phyloP scores from a whole-genome alignment of 2,888 invertebrate species.

The Bruchidius siliquastri region DNA sequence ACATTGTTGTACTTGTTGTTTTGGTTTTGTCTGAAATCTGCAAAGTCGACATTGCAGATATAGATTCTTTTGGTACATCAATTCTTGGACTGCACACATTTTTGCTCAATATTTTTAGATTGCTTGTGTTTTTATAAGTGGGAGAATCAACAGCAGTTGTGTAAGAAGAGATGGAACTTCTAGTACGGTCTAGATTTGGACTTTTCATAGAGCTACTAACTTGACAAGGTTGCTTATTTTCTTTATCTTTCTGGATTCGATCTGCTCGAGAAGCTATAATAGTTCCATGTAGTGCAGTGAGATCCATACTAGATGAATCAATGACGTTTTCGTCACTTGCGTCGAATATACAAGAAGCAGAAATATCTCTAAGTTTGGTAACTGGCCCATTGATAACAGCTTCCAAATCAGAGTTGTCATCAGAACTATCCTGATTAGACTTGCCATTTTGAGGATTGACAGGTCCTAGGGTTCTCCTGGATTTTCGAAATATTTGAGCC shows the following conservation, averaged over 20 bases:
- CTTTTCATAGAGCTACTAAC: too few species aligned
- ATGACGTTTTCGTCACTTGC: background rate
- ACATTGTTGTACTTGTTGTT: conserved; percentile 13
- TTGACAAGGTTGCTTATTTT: background rate
- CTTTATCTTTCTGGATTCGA: background rate
- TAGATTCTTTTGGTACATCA: background rate
- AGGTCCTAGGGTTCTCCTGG: background rate
- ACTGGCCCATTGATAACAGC: conserved; percentile 12
- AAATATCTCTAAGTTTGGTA: background rate
- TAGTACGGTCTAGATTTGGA: background rate
- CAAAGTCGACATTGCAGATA: conserved; percentile 11
- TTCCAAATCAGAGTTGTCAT: conserved; percentile 25
- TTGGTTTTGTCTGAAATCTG: conserved; percentile 5
- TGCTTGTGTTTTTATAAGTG: background rate
- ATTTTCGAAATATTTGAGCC: conserved; percentile 7
- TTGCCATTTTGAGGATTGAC: background rate
- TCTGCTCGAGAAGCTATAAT: background rate
- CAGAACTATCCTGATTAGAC: conserved; percentile 1
- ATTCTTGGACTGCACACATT: conserved; percentile 5
- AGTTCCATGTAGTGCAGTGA: background rate
- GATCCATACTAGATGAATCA: background rate
- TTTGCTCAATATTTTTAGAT: conserved; percentile 7
- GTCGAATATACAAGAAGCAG: background rate
- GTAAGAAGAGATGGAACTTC: background rate
- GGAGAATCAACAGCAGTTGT: background rate